Conservation (phyloP, 2,113 vertebrate species). For the Penelope pileata region DNA sequence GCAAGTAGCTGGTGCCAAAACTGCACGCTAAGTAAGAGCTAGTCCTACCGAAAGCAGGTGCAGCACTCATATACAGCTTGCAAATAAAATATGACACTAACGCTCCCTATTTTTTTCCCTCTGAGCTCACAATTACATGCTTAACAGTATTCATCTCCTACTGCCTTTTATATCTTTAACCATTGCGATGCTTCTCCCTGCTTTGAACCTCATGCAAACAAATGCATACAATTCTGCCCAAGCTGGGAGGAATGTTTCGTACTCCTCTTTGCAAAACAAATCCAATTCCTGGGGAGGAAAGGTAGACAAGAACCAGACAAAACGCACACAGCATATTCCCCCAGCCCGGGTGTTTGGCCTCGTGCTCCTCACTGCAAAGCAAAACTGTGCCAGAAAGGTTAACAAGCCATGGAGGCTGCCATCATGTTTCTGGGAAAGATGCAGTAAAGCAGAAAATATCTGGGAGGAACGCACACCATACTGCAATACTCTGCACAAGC, state of each 20-base stretch:
- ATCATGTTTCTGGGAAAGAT: background rate
- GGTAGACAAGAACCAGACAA: background rate
- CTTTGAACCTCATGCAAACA: background rate
- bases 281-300: background rate
- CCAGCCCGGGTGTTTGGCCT: background rate
- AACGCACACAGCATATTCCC: background rate
- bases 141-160: background rate
- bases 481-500: background rate
- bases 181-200: background rate
- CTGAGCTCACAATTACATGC: background rate
- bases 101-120: background rate
- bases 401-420: background rate
- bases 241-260: background rate
- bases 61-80: background rate
- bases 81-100: background rate
- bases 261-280: background rate
- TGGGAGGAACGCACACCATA: background rate
- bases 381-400: background rate
- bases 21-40: conserved; percentile 18
- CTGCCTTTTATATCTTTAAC: background rate
- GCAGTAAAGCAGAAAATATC: background rate
- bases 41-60: conserved; percentile 13
- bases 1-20: background rate
- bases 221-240: background rate
- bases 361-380: background rate